Evolutionary conservation across 2,113 vertebrate genomes (phyloP).

Genomic region (Morone chrysops): DNA sequence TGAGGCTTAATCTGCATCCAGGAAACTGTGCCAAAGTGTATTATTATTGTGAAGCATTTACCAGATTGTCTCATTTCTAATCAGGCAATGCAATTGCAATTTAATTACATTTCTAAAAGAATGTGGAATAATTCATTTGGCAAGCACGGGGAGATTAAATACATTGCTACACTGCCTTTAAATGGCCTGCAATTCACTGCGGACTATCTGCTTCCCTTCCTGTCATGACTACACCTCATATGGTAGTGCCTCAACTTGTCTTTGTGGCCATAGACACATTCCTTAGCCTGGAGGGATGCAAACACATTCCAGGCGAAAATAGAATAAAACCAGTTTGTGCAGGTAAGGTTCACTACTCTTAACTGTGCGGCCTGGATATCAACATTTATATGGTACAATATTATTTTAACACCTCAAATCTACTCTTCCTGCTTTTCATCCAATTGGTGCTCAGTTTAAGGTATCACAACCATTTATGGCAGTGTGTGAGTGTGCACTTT

Average conservation of each 20-base stretch:
- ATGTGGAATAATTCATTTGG: not conserved
- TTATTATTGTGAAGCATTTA: slow-evolving; percentile 31
- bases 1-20: slow-evolving; percentile 3
- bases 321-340: not conserved
- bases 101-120: slow-evolving; percentile 5
- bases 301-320: slow-evolving; percentile 32
- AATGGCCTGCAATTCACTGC: not conserved
- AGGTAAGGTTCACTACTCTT: not conserved
- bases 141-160: not conserved
- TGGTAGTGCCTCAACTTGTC: slow-evolving; percentile 73
- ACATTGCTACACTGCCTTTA: not conserved
- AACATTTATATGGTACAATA: not conserved
- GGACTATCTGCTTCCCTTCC: not conserved
- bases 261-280: slow-evolving; percentile 66
- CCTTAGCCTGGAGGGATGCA: slow-evolving; percentile 70
- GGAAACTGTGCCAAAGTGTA: not conserved
- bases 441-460: slow-evolving; percentile 66
- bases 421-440: slow-evolving; percentile 68
- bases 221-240: slow-evolving; percentile 31
- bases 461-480: slow-evolving; percentile 80
- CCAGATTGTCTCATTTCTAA: slow-evolving; percentile 39
- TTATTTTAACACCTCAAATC: not conserved
- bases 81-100: not conserved
- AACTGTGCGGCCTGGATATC: not conserved
- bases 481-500: slow-evolving; percentile 27